These are phyloP conservation scores for Tiphia femorata DNA, from an alignment of 2,888 invertebrate genomes.

Conservation along the genomic window DNA sequence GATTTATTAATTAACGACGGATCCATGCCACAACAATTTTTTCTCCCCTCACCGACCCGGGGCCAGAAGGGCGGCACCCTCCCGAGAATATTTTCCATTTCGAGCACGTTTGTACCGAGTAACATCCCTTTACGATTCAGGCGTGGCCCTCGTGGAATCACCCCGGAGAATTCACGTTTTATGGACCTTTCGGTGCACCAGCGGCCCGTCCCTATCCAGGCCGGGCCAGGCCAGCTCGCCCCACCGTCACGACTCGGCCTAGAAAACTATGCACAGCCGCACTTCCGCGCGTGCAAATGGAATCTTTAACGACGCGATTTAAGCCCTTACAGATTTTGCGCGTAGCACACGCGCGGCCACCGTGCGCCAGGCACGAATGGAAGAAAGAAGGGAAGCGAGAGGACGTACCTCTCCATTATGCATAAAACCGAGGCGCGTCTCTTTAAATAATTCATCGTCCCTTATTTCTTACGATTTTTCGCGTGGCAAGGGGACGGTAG, in stretches of 20 bases:
- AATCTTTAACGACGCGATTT: slow-evolving; percentile 40
- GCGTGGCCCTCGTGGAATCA: slow-evolving; percentile 32
- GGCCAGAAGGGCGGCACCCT: neutral
- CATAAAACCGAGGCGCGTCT: too few relatives aligned
- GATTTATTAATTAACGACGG: too few relatives aligned
- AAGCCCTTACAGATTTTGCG: slow-evolving; percentile 18
- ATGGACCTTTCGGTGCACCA: slow-evolving; percentile 39
- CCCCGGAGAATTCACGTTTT: slow-evolving; percentile 44
- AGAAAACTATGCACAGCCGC: slow-evolving; percentile 41
- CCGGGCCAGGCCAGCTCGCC: too few relatives aligned
- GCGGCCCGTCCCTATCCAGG: too few relatives aligned
- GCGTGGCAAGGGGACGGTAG: too few relatives aligned
- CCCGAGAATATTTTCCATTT: slow-evolving; percentile 34
- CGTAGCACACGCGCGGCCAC: neutral
- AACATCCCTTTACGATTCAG: slow-evolving; percentile 46
- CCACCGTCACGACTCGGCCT: slow-evolving; percentile 34
- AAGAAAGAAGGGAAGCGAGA: too few relatives aligned
- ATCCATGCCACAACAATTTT: too few relatives aligned
- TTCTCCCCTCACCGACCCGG: neutral
- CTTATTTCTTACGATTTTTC: too few relatives aligned
- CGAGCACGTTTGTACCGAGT: slow-evolving; percentile 43
- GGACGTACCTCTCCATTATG: too few relatives aligned
- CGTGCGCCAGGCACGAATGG: neutral
- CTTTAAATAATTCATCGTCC: too few relatives aligned
- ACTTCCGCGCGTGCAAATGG: slow-evolving; percentile 31